Conservation (phyloP, 2,113 vertebrate genomes). For the Noctilio leporinus region DNA sequence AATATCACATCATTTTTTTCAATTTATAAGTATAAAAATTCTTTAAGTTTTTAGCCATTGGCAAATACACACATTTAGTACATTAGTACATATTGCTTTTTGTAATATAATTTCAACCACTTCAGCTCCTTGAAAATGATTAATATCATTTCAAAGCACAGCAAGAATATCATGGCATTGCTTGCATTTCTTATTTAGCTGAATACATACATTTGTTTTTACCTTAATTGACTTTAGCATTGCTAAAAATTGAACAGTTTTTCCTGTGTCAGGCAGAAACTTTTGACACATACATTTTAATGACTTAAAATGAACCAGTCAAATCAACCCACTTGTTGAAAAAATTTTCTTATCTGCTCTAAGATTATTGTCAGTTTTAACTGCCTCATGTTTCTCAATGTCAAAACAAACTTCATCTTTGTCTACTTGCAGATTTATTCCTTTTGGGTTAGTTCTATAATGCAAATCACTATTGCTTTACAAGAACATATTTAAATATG, state of each 20-base stretch:
- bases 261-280: neutral
- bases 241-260: neutral
- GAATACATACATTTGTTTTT: neutral
- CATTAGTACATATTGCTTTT: neutral
- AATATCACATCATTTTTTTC: neutral
- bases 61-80: neutral
- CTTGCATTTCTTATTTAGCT: neutral
- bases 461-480: neutral
- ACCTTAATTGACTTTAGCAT: neutral
- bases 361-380: neutral
- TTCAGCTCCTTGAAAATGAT: neutral
- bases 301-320: neutral
- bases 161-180: neutral
- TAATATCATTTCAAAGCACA: neutral
- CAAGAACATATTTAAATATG: neutral
- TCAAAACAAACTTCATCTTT: neutral
- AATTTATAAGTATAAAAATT: neutral
- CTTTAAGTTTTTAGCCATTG: neutral
- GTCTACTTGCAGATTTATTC: neutral
- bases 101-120: neutral
- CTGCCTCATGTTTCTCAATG: neutral
- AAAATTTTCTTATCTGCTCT: neutral
- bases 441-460: neutral
- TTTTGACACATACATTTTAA: conserved; percentile 7
- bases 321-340: neutral